Percentiles rank a stretch among this genome's conserved stretches.
phyloP scores from a whole-genome alignment of 2,113 vertebrate genomes.

The Zapornia atra region DNA sequence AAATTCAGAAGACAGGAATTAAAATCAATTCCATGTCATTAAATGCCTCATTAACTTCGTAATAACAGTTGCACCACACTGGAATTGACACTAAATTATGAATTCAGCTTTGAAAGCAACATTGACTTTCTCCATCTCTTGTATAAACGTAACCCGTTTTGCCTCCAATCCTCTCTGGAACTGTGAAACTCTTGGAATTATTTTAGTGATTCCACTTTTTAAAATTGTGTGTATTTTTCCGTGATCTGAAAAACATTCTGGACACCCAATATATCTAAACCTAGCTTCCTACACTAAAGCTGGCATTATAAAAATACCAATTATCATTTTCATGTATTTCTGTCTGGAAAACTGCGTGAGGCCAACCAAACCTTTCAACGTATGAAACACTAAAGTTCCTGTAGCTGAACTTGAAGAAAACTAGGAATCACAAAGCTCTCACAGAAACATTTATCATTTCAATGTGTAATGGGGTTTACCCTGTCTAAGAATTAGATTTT shows the following conservation, averaged over 20 bases:
- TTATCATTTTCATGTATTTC: neutral
- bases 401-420: neutral
- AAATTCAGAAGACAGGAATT: neutral
- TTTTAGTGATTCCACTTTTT: neutral
- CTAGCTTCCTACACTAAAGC: neutral
- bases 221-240: neutral
- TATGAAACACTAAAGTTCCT: neutral
- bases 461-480: neutral
- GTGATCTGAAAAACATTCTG: neutral
- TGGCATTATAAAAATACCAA: neutral
- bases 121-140: neutral
- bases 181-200: neutral
- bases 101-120: neutral
- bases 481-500: no score
- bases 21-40: neutral
- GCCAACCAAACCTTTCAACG: neutral
- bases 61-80: neutral
- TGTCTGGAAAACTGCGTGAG: neutral
- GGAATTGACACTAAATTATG: neutral
- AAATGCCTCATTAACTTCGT: neutral
- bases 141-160: neutral
- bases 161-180: neutral
- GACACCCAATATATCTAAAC: neutral
- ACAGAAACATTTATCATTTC: neutral
- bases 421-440: neutral